Conservation (phyloP, 2,113 vertebrate species). For the Lepisosteus osseus region DNA sequence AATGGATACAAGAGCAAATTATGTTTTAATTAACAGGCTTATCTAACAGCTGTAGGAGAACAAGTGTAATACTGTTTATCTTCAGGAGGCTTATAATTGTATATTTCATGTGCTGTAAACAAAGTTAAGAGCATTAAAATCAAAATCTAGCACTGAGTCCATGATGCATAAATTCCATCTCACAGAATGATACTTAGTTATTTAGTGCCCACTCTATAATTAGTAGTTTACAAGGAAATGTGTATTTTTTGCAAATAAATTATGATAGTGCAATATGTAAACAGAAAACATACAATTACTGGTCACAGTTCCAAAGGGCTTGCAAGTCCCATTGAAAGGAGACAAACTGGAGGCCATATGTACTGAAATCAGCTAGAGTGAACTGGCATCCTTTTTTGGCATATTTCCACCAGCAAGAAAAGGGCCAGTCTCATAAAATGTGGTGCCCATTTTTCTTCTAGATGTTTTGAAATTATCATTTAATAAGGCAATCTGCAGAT, state of each 20-base stretch:
- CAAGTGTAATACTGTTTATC: not conserved
- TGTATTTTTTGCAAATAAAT: constrained; percentile 29
- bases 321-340: not conserved
- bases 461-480: constrained; percentile 7
- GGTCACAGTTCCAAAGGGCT: constrained; percentile 30
- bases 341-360: not conserved
- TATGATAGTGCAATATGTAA: constrained; percentile 26
- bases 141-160: not conserved
- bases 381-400: not conserved
- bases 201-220: constrained; percentile 28
- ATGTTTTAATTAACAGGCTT: not conserved
- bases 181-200: constrained; percentile 15
- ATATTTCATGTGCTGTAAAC: constrained; percentile 1
- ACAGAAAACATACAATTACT: constrained; percentile 43
- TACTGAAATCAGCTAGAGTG: not conserved
- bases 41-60: not conserved
- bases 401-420: not conserved
- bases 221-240: constrained; percentile 24
- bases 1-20: not conserved
- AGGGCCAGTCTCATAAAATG: not conserved
- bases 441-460: constrained; percentile 3
- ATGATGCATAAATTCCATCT: not conserved
- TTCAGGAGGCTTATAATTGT: not conserved
- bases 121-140: not conserved
- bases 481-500: not conserved